Conservation (phyloP, 2,113 vertebrate genomes). For the Prolemur simus region DNA sequence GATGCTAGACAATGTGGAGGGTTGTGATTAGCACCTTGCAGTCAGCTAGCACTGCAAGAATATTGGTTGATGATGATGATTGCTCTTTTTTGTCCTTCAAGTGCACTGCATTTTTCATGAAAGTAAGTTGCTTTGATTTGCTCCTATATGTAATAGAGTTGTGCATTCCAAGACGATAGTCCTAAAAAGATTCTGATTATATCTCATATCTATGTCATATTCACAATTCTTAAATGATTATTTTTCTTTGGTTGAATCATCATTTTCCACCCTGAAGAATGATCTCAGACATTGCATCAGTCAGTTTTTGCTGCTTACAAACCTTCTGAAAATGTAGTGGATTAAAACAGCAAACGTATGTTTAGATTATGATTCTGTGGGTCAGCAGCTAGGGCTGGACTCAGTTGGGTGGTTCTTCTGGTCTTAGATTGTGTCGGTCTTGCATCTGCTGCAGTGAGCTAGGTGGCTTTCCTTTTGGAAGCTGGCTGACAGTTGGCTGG, state of each 20-base stretch:
- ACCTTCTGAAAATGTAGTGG: not conserved
- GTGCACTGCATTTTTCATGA: not conserved
- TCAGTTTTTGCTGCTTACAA: not conserved
- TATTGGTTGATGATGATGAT: not conserved
- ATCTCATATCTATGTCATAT: not conserved
- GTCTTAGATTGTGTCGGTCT: not conserved
- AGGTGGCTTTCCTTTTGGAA: not conserved
- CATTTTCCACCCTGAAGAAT: not conserved
- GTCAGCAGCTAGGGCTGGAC: not conserved
- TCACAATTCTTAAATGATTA: not conserved
- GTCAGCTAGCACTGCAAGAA: not conserved
- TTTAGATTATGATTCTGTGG: not conserved
- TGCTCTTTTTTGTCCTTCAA: not conserved
- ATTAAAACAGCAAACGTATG: not conserved
- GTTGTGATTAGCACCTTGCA: not conserved
- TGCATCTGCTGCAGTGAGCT: not conserved
- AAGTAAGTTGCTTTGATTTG: slow-evolving; percentile 25
- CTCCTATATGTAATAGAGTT: not conserved
- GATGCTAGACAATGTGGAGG: accelerated
- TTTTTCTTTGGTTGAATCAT: slow-evolving; percentile 7
- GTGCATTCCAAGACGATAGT: not conserved
- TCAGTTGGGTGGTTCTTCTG: not conserved
- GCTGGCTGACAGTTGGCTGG: not conserved
- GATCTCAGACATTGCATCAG: not conserved
- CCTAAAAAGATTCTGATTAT: slow-evolving; percentile 12